Conservation (phyloP, 2,113 vertebrate genomes). For the Nettapus auritus region DNA sequence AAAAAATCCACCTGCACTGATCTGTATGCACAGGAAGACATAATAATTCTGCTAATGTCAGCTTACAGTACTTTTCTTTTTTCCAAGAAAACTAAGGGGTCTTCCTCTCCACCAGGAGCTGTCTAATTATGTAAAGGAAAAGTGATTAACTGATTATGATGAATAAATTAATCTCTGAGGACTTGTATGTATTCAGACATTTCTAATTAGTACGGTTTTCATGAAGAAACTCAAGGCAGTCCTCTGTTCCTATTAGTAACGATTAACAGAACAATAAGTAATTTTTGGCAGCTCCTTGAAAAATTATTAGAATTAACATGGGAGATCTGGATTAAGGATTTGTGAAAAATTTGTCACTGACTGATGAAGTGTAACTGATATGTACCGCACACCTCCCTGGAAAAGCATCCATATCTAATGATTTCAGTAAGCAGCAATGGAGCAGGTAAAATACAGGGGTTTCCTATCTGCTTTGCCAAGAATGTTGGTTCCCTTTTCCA, state of each 20-base stretch:
- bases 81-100: slow-evolving; percentile 68
- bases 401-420: slow-evolving; percentile 45
- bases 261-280: slow-evolving; percentile 81
- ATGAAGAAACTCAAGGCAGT: slow-evolving; percentile 73
- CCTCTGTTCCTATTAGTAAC: slow-evolving; percentile 77
- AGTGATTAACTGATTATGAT: slow-evolving; percentile 84
- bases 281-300: slow-evolving; percentile 75
- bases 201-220: slow-evolving; percentile 81
- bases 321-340: slow-evolving; percentile 67
- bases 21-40: slow-evolving; percentile 15
- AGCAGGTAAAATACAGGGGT: neutral
- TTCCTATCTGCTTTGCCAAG: neutral
- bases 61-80: slow-evolving; percentile 29
- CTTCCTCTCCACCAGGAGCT: slow-evolving; percentile 67
- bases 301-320: slow-evolving; percentile 75
- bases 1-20: neutral
- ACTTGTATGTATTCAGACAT: slow-evolving; percentile 80
- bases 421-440: slow-evolving; percentile 1
- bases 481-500: neutral
- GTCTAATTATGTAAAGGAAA: slow-evolving; percentile 81
- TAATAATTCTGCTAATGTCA: slow-evolving; percentile 23
- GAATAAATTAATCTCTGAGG: slow-evolving; percentile 84
- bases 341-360: slow-evolving; percentile 64
- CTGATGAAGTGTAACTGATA: slow-evolving; percentile 67
- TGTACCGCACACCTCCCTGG: neutral